These are phyloP conservation scores for Cybosia mesomella DNA, from an alignment of 2,888 invertebrate genomes.

Conservation along the genomic window DNA sequence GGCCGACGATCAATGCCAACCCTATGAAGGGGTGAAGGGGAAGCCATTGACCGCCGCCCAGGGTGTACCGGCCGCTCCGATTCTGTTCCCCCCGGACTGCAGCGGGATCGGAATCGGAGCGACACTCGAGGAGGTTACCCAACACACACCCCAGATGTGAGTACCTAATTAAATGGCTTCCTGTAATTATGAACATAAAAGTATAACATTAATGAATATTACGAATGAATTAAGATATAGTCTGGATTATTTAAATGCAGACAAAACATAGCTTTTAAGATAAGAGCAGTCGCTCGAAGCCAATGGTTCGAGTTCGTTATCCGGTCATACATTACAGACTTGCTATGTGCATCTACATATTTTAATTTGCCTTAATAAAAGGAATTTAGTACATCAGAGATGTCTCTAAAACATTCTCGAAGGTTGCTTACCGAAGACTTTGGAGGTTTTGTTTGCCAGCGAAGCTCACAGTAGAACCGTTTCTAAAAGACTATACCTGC, in stretches of 20 bases:
- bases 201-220: neutral
- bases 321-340: neutral
- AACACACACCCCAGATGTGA: no score
- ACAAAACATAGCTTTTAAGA: neutral
- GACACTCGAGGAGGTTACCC: no score
- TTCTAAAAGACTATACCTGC: neutral
- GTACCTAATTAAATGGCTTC: no score
- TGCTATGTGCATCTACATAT: neutral
- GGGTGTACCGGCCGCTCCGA: no score
- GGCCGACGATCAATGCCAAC: no score
- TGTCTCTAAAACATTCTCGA: neutral
- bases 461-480: neutral
- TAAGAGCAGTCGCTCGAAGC: neutral
- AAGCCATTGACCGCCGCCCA: no score
- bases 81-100: no score
- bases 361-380: neutral
- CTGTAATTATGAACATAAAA: neutral
- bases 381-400: neutral
- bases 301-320: neutral
- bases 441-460: neutral
- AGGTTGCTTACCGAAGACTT: no score
- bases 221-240: neutral
- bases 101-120: no score
- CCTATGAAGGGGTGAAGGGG: no score
- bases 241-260: neutral